A percentile compares a stretch with the other conserved stretches of the same genome.
Evolutionary conservation across 37 sponge, comb jelly and placozoan species (phyloP).

Genomic region (Diacarnus erythraeanus): DNA sequence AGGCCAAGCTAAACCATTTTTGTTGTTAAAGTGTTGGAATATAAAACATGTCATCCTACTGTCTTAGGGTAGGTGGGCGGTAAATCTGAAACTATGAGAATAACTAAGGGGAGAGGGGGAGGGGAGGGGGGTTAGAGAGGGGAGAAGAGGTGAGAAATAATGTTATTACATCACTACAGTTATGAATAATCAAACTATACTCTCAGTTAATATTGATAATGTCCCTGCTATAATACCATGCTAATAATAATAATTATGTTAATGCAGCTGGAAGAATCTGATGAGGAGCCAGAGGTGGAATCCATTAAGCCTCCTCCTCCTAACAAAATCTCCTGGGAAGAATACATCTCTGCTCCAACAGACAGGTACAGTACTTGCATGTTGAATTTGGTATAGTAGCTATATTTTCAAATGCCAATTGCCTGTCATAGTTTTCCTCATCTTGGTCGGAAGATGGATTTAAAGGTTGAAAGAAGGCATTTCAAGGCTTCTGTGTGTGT

Average conservation of each 20-base stretch:
- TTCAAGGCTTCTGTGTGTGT: conserved; percentile 74
- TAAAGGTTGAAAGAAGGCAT: conserved; percentile 78
- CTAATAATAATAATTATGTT: too few species aligned
- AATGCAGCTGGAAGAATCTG: too few species aligned
- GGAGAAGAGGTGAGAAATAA: background rate
- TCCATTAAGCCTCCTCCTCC: conserved; percentile 76
- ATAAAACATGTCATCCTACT: too few species aligned
- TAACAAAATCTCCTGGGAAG: conserved; percentile 70
- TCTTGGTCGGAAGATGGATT: conserved; percentile 64
- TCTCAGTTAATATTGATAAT: too few species aligned
- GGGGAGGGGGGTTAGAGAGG: background rate
- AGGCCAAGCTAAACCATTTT: too few species aligned
- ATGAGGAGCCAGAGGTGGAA: background rate
- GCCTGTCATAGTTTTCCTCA: conserved; percentile 26
- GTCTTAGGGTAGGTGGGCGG: background rate
- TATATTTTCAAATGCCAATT: background rate
- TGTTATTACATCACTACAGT: too few species aligned
- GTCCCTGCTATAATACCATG: too few species aligned
- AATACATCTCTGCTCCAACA: conserved; percentile 57
- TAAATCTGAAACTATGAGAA: background rate
- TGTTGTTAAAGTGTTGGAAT: too few species aligned
- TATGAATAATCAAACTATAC: too few species aligned
- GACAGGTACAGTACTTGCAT: conserved; percentile 13
- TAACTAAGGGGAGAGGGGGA: background rate
- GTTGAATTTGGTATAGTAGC: background rate